These are phyloP conservation scores for Pomacea maculata DNA, from an alignment of 1,140 invertebrate species.

Conservation along the genomic window DNA sequence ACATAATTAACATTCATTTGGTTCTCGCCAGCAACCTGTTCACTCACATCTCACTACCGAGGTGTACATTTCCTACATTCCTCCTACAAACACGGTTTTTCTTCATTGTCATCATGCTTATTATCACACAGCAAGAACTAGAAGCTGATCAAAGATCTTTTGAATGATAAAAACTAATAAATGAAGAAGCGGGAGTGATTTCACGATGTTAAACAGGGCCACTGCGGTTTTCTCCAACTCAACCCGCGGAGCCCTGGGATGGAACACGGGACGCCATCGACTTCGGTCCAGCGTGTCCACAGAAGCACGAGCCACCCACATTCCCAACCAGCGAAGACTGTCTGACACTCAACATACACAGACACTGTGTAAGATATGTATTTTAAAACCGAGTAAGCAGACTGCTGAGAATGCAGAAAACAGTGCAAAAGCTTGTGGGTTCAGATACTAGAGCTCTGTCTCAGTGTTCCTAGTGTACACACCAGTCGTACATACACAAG, in stretches of 20 bases:
- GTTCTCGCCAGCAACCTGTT: too few relatives aligned
- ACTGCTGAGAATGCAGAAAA: neutral
- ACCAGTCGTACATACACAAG: neutral
- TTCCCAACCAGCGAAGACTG: neutral
- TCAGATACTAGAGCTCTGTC: neutral
- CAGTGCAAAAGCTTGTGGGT: neutral
- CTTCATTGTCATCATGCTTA: neutral
- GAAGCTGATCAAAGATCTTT: neutral
- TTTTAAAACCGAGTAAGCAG: neutral
- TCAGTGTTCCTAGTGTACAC: neutral
- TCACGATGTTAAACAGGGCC: neutral
- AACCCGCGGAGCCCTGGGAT: neutral
- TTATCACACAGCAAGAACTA: neutral
- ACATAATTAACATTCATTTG: too few relatives aligned
- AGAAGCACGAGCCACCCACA: neutral
- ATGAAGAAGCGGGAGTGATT: neutral
- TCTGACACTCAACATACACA: conserved; percentile 6
- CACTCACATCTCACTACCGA: too few relatives aligned
- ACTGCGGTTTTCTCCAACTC: neutral
- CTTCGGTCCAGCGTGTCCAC: neutral
- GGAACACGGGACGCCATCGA: neutral
- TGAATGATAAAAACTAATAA: neutral
- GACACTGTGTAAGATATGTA: neutral
- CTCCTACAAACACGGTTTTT: neutral
- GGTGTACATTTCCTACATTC: too few relatives aligned